These are phyloP conservation scores for Triplophysa rosa DNA, from an alignment of 2,113 vertebrate genomes.

Conservation along the genomic window DNA sequence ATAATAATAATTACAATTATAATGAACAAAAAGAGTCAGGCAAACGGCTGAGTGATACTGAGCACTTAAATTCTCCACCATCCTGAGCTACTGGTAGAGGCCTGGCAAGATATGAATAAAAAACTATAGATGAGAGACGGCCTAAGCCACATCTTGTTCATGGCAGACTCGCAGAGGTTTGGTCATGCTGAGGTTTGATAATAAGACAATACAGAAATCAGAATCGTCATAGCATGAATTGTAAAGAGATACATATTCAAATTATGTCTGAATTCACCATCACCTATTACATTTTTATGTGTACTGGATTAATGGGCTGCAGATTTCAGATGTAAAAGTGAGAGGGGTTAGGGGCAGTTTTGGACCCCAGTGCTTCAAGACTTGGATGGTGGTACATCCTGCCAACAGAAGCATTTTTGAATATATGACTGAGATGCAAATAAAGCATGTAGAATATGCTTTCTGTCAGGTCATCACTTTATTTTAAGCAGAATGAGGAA, in stretches of 20 bases:
- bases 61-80: constrained; percentile 77
- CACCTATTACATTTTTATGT: not conserved
- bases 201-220: constrained; percentile 63
- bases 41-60: constrained; percentile 86
- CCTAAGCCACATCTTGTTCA: constrained; percentile 55
- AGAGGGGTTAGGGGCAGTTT: constrained; percentile 20
- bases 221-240: constrained; percentile 57
- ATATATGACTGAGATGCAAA: constrained; percentile 22
- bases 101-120: constrained; percentile 40
- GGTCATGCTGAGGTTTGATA: constrained; percentile 61
- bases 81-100: constrained; percentile 74
- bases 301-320: not conserved
- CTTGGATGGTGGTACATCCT: not conserved
- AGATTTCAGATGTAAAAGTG: not conserved
- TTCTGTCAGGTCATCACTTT: not conserved
- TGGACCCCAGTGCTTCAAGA: constrained; percentile 24
- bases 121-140: constrained; percentile 58
- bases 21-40: constrained; percentile 80
- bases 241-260: constrained; percentile 64
- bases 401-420: constrained; percentile 1
- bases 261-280: constrained; percentile 20
- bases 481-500: not conserved
- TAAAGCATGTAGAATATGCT: constrained; percentile 37
- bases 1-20: constrained; percentile 60
- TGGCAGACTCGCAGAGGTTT: constrained; percentile 37